phyloP scores from a whole-genome alignment of 2,888 invertebrate species.

The Sesia bembeciformis region DNA sequence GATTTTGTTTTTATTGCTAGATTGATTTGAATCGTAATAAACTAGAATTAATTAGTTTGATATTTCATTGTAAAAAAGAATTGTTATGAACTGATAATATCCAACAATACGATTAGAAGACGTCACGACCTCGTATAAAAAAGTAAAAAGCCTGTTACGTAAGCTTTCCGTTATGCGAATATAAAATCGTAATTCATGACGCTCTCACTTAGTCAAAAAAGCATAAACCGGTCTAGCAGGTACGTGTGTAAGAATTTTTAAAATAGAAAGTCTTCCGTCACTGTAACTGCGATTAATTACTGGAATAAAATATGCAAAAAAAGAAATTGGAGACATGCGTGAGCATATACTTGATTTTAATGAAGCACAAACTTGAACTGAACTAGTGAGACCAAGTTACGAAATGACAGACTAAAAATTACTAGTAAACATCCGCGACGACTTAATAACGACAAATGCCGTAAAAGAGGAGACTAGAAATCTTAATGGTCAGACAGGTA shows the following conservation, averaged over 20 bases:
- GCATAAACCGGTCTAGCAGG: conserved; percentile 25
- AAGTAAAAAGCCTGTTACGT: conserved; percentile 43
- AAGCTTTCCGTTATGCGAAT: conserved; percentile 24
- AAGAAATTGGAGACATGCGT: neutral
- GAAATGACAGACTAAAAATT: neutral
- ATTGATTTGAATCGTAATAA: too few relatives aligned
- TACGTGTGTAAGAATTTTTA: conserved; percentile 28
- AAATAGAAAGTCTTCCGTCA: conserved; percentile 49
- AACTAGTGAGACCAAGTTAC: neutral
- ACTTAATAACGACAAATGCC: neutral
- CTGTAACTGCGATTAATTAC: conserved; percentile 13
- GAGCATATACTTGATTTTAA: too few relatives aligned
- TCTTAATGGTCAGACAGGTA: conserved; percentile 31
- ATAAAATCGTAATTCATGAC: conserved; percentile 21
- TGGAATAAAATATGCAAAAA: neutral
- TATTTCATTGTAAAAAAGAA: too few relatives aligned
- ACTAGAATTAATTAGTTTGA: too few relatives aligned
- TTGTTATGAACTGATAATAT: too few relatives aligned
- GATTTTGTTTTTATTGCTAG: too few relatives aligned
- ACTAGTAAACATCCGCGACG: neutral
- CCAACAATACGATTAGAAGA: too few relatives aligned
- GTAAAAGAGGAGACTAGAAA: conserved; percentile 3
- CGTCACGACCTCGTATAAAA: conserved; percentile 3
- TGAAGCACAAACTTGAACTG: neutral
- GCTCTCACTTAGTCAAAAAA: conserved; percentile 40